phyloP scores from a whole-genome alignment of 2,888 invertebrate species.

The Patella depressa region DNA sequence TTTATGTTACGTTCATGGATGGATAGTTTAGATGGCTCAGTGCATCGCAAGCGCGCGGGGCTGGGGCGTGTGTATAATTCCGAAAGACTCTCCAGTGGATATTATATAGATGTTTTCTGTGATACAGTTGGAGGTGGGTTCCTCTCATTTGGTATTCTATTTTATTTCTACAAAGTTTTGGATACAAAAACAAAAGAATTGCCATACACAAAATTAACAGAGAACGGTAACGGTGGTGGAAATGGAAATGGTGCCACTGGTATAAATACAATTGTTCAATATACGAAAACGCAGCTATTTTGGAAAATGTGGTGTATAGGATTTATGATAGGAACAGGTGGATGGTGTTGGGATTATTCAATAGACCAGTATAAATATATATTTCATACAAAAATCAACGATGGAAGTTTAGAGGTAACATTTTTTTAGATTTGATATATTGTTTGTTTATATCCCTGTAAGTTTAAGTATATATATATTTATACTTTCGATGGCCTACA shows the following conservation, averaged over 20 bases:
- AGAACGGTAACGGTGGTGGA: background rate
- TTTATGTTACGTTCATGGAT: slow-evolving; percentile 87
- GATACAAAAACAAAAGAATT: slow-evolving; percentile 24
- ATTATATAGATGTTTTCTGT: slow-evolving; percentile 86
- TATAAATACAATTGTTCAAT: slow-evolving; percentile 19
- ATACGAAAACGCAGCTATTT: slow-evolving; percentile 54
- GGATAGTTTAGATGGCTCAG: slow-evolving; percentile 89
- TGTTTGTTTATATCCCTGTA: too few species aligned
- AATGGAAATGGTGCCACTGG: background rate
- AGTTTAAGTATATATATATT: too few species aligned
- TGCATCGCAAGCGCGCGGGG: slow-evolving; percentile 79
- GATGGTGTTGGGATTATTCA: slow-evolving; percentile 57
- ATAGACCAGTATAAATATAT: slow-evolving; percentile 48
- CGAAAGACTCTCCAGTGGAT: slow-evolving; percentile 82
- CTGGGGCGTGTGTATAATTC: slow-evolving; percentile 43
- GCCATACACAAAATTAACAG: slow-evolving; percentile 20
- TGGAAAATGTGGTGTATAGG: slow-evolving; percentile 59
- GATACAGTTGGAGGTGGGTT: slow-evolving; percentile 79
- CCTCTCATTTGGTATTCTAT: slow-evolving; percentile 72
- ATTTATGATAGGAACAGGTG: slow-evolving; percentile 46
- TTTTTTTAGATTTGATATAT: too few species aligned
- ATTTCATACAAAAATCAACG: slow-evolving; percentile 46
- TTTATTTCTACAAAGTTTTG: slow-evolving; percentile 46
- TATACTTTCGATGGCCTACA: too few species aligned
- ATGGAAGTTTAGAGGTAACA: slow-evolving; percentile 28